Evolutionary conservation across 2,888 invertebrate genomes (phyloP).

Genomic region (Byasa hedistus): DNA sequence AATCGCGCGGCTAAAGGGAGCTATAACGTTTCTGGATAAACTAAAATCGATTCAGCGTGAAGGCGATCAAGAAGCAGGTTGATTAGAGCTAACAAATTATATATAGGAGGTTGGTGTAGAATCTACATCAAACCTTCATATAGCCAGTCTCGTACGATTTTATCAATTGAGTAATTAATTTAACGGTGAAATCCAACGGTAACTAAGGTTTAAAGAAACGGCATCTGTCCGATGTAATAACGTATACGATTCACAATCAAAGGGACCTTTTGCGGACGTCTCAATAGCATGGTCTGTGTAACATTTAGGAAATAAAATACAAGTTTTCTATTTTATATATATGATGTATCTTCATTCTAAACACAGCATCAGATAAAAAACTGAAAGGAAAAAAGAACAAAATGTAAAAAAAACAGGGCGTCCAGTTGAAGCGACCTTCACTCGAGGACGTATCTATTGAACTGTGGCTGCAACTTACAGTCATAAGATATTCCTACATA

Average conservation of each 20-base stretch:
- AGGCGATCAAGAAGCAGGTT: constrained; percentile 16
- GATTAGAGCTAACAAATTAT: constrained; percentile 23
- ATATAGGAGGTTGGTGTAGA: not conserved
- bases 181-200: constrained; percentile 1
- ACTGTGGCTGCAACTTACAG: constrained; percentile 10
- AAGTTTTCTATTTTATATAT: too few species aligned
- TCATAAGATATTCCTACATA: constrained; percentile 3
- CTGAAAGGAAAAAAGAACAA: not conserved
- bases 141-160: constrained; percentile 3
- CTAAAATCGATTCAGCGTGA: constrained; percentile 16
- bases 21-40: constrained; percentile 21
- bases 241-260: too few species aligned
- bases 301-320: too few species aligned
- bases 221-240: too few species aligned
- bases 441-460: constrained; percentile 3
- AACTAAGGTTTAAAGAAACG: not conserved
- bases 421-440: not conserved
- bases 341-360: not conserved
- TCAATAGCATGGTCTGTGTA: too few species aligned
- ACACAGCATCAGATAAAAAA: not conserved
- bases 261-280: too few species aligned
- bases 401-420: not conserved
- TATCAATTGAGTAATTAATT: constrained; percentile 23
- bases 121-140: not conserved
- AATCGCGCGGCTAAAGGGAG: constrained; percentile 7